phyloP scores from a whole-genome alignment of 1,140 invertebrate species.

The Drosophila saltans region DNA sequence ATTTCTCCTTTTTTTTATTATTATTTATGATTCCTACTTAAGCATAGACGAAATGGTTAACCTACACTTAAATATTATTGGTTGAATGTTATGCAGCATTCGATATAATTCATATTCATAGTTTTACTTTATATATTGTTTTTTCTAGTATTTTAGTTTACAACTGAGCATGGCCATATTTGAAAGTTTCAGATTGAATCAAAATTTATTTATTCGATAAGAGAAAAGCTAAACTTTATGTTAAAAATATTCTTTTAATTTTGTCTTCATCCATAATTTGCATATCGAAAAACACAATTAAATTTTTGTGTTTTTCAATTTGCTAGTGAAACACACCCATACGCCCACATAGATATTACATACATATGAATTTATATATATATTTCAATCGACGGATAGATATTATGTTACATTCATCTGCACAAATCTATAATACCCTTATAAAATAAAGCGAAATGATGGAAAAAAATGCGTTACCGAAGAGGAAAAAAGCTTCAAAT shows the following conservation, averaged over 20 bases:
- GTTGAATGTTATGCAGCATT: too few relatives aligned
- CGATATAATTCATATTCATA: too few relatives aligned
- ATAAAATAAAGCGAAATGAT: constrained; percentile 30
- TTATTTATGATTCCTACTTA: too few relatives aligned
- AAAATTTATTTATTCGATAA: too few relatives aligned
- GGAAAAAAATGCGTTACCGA: constrained; percentile 60
- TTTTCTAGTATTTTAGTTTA: too few relatives aligned
- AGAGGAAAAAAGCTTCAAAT: constrained; percentile 75
- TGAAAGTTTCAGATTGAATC: not conserved
- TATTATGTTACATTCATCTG: constrained; percentile 16
- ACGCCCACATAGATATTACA: too few relatives aligned
- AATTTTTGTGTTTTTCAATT: not conserved
- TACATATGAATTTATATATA: not conserved
- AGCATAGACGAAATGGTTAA: too few relatives aligned
- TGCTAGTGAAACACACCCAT: too few relatives aligned
- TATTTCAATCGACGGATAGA: not conserved
- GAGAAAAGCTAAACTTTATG: not conserved
- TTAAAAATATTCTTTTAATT: not conserved
- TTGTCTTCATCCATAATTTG: not conserved
- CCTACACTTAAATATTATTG: too few relatives aligned
- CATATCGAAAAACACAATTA: not conserved
- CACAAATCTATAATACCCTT: constrained; percentile 18
- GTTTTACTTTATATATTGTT: too few relatives aligned
- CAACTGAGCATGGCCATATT: too few relatives aligned
- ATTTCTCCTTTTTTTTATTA: too few relatives aligned